Conservation (phyloP, 2,888 invertebrate species). For the Microdon myrmicae region DNA sequence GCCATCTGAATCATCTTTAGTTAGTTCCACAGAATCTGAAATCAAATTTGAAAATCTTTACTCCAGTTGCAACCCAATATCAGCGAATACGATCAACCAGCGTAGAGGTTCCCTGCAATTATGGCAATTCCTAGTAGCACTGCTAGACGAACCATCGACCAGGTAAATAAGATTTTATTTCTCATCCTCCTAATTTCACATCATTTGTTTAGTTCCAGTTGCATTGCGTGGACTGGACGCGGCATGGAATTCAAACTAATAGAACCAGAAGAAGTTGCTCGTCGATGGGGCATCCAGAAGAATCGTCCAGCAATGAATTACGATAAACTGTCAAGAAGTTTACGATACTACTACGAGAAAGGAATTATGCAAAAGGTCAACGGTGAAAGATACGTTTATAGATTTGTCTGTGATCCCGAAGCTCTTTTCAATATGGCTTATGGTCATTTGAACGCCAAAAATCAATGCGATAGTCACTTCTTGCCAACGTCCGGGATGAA, state of each 20-base stretch:
- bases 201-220: conserved; percentile 72
- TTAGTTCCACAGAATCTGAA: conserved; percentile 63
- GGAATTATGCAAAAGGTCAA: conserved; percentile 99
- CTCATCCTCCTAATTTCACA: not conserved
- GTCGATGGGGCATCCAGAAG: conserved; percentile 96
- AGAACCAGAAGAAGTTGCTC: conserved; percentile 95
- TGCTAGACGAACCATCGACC: conserved; percentile 75
- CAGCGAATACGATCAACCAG: conserved; percentile 67
- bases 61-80: conserved; percentile 57
- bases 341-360: conserved; percentile 97
- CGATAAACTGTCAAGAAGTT: conserved; percentile 91
- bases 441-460: conserved; percentile 58
- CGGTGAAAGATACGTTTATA: conserved; percentile 95
- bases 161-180: conserved; percentile 58
- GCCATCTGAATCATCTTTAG: conserved; percentile 61
- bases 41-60: conserved; percentile 63
- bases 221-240: conserved; percentile 94
- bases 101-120: conserved; percentile 88
- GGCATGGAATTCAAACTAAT: conserved; percentile 96
- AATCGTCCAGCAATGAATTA: conserved; percentile 98
- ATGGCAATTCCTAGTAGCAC: conserved; percentile 93
- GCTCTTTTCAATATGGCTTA: conserved; percentile 88
- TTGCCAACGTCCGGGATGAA: conserved; percentile 37
- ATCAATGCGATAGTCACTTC: conserved; percentile 53
- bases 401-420: conserved; percentile 95